Evolutionary conservation across 2,888 invertebrate genomes (phyloP), one percentile per base, ranked within the genome.

Genomic region (Caenorhabditis auriculariae): DNA sequence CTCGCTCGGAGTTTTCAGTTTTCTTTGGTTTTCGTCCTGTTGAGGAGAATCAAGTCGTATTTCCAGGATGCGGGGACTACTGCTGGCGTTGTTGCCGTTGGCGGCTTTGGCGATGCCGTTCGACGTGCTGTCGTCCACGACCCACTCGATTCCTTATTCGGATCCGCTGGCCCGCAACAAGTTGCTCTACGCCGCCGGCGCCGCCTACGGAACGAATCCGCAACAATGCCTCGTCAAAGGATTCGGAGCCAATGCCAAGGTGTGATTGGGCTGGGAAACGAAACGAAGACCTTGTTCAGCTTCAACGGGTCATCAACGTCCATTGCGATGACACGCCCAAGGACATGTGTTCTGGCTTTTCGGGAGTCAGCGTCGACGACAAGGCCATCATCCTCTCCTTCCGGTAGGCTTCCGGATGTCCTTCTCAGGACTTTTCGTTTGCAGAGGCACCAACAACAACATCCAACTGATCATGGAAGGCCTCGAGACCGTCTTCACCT

Each of bases 371-470:
- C 32, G 56, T 65, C 43, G 28, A 37, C 12, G 70, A 68, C 23
- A 60, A 68, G 54, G 66, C 66, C 4, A 72, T 74, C 49, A 64
- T 74, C 53, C 42, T 72, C 9, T 61, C 68, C 19, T 72, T 66
- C 65, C 60, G 51, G 51, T 52, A 42, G 26, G 24, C 9, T 43
- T 43, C n/a, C 24, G 23, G 15, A 26, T 19, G 5, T n/a, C n/a
- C n/a, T n/a, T n/a, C n/a, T n/a, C n/a, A n/a, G n/a, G n/a, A n/a
- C n/a, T n/a, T n/a, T n/a, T n/a, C n/a, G n/a, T 43, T 26, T 66
- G 54, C 24, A 24, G 74, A 19, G 74, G 74, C 17, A 64, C 69
- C 1, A 63, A 53, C 54, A 55, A 56, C 44, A 54, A 67, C 54
- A 48, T 64, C 38, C 67, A 74, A 51, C 51, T 72, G 12, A 49